Conservation (phyloP, 2,888 invertebrate genomes). For the Drosophila parthenogenetica region DNA sequence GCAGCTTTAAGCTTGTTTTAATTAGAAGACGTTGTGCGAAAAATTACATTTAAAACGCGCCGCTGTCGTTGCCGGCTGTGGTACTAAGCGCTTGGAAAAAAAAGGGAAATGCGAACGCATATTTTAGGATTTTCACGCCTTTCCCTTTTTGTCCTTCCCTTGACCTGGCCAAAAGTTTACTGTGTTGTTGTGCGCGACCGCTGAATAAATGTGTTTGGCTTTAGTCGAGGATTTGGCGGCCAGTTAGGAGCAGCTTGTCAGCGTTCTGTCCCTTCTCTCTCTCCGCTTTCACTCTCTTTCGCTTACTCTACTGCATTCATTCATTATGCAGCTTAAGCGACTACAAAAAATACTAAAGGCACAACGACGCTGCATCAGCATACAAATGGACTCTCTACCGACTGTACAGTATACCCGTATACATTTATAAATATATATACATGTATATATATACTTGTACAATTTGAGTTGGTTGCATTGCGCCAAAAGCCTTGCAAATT, state of each 20-base stretch:
- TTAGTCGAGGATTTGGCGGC: constrained; percentile 74
- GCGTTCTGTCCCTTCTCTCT: constrained; percentile 1
- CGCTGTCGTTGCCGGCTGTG: constrained; percentile 35
- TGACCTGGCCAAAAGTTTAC: constrained; percentile 5
- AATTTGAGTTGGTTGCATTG: constrained; percentile 55
- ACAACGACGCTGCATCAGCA: constrained; percentile 44
- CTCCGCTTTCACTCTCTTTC: background rate
- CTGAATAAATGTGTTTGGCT: constrained; percentile 80
- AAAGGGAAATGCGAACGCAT: constrained; percentile 65
- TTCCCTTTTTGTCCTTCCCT: background rate
- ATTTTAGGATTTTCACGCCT: constrained; percentile 74
- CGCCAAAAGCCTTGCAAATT: constrained; percentile 75
- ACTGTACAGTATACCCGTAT: background rate
- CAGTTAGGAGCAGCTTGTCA: constrained; percentile 62
- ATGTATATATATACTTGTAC: constrained; percentile 29
- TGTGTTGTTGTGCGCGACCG: constrained; percentile 45
- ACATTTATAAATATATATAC: constrained; percentile 2
- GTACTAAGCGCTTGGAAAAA: constrained; percentile 24
- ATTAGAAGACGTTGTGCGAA: constrained; percentile 78
- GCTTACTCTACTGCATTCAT: constrained; percentile 70
- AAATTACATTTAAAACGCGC: constrained; percentile 78
- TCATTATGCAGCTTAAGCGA: constrained; percentile 80
- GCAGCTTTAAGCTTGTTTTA: constrained; percentile 81
- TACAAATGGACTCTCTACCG: constrained; percentile 46
- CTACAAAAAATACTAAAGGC: constrained; percentile 13